phyloP scores from a whole-genome alignment of 2,113 vertebrate species.

The Chionis minor region DNA sequence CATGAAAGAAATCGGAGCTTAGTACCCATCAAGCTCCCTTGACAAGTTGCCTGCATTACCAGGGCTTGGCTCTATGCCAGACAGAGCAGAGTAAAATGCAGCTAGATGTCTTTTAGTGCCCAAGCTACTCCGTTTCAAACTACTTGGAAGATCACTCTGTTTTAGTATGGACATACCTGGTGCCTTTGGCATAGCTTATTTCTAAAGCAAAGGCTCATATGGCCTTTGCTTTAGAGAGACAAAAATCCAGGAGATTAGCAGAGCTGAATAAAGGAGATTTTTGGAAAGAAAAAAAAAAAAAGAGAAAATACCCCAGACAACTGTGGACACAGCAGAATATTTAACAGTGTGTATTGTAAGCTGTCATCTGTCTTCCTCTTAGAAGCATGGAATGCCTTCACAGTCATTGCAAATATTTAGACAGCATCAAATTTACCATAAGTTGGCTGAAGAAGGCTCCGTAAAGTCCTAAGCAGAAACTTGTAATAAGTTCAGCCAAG shows the following conservation, averaged over 20 bases:
- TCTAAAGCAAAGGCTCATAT: background rate
- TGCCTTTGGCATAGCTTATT: background rate
- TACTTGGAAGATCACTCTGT: background rate
- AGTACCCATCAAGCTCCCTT: background rate
- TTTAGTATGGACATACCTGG: background rate
- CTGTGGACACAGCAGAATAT: background rate
- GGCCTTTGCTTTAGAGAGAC: background rate
- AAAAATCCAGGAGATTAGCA: background rate
- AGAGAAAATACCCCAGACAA: background rate
- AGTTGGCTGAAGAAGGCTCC: background rate
- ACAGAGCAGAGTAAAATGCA: background rate
- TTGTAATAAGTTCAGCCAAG: background rate
- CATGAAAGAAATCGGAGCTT: background rate
- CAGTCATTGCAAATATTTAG: background rate
- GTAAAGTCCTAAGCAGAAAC: background rate
- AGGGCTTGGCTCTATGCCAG: background rate
- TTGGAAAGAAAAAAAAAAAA: background rate
- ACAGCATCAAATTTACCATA: background rate
- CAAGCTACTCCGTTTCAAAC: background rate
- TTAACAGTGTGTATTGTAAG: background rate
- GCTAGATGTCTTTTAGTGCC: background rate
- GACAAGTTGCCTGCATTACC: background rate
- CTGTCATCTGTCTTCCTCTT: background rate
- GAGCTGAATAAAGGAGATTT: background rate
- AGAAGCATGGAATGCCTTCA: background rate